Conservation (phyloP, 2,113 vertebrate genomes). For the Melanerpes formicivorus region DNA sequence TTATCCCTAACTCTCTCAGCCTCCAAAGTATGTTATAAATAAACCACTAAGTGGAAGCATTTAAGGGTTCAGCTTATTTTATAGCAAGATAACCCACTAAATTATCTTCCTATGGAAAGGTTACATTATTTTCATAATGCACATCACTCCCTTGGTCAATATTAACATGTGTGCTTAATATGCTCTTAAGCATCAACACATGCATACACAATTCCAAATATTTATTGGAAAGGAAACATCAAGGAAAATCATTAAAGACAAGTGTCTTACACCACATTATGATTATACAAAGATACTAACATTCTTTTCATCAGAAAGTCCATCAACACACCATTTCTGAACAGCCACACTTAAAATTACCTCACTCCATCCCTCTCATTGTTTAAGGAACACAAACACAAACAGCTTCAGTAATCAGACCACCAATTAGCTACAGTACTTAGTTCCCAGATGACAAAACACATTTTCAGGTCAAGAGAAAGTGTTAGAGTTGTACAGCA, state of each 20-base stretch:
- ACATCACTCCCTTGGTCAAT: neutral
- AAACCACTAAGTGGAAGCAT: neutral
- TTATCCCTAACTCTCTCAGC: neutral
- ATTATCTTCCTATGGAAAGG: neutral
- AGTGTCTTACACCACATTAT: neutral
- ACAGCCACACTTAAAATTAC: neutral
- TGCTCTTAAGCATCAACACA: neutral
- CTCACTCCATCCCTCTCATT: neutral
- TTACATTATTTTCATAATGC: neutral
- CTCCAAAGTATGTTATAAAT: neutral
- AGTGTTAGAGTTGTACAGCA: slow-evolving; percentile 48
- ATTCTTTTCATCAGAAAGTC: neutral
- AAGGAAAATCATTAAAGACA: neutral
- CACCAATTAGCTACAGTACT: slow-evolving; percentile 43
- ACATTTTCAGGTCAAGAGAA: slow-evolving; percentile 58
- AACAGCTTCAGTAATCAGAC: neutral
- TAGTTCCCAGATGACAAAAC: slow-evolving; percentile 37
- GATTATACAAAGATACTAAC: neutral
- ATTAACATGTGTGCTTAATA: neutral
- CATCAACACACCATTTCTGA: neutral
- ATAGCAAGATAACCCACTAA: neutral
- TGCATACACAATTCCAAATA: neutral
- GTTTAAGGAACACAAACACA: neutral
- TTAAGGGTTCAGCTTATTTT: neutral
- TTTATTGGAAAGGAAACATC: neutral